A percentile compares a stretch with the other conserved stretches of the same genome.
Evolutionary conservation across 2,797 vertebrate species (phyloP).

Genomic region (Setipinna tenuifilis): DNA sequence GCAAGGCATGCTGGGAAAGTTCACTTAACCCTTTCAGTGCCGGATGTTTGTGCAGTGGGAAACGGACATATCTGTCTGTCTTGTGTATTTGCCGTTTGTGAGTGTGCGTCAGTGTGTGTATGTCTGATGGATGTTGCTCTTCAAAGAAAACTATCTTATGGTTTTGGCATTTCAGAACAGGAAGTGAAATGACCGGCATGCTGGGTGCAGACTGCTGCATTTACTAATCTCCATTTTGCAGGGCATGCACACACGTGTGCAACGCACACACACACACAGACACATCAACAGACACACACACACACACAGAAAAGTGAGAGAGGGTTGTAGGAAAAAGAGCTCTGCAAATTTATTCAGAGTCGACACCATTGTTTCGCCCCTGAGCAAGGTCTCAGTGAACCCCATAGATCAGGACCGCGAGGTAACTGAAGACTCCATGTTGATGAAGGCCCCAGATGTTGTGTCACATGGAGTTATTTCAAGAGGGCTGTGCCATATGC

Average conservation of each 20-base stretch:
- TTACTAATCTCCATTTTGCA: neutral
- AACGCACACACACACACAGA: neutral
- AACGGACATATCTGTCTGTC: conserved; percentile 20
- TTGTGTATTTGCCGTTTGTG: conserved; percentile 30
- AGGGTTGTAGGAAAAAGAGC: neutral
- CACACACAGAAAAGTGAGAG: neutral
- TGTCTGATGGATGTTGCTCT: neutral
- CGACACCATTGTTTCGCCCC: neutral
- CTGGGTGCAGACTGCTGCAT: neutral
- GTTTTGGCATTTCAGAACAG: neutral
- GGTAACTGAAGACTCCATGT: neutral
- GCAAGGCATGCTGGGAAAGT: conserved; percentile 71
- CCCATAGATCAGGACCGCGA: conserved; percentile 6
- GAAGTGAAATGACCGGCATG: neutral
- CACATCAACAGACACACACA: neutral
- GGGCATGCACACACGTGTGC: neutral
- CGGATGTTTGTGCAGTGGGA: conserved; percentile 32
- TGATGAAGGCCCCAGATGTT: conserved; percentile 30
- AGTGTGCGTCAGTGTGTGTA: conserved; percentile 38
- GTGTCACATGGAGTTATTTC: conserved; percentile 29
- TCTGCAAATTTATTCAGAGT: neutral
- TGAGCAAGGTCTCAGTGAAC: conserved; percentile 3
- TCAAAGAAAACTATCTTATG: neutral
- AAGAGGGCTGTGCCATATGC: conserved; percentile 9
- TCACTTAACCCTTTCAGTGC: conserved; percentile 36